Evolutionary conservation across 1,140 invertebrate genomes (phyloP).

Genomic region (Drosophila nigromelanica): DNA sequence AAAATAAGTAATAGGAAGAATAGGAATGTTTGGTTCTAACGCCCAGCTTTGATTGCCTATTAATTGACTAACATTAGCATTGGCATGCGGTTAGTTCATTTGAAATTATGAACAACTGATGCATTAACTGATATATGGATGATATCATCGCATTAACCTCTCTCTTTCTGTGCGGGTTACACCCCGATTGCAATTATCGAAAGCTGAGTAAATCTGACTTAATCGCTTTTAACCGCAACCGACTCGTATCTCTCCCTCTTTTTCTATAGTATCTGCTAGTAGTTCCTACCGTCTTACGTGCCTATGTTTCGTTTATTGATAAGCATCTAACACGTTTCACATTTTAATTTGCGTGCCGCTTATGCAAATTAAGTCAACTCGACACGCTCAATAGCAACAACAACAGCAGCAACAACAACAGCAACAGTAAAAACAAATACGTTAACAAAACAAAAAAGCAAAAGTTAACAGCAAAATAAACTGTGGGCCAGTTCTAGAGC

Average conservation of each 20-base stretch:
- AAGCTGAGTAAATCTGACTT: constrained; percentile 7
- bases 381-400: constrained; percentile 34
- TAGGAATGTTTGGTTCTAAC: background rate
- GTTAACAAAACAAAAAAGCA: constrained; percentile 24
- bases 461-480: constrained; percentile 13
- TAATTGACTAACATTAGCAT: constrained; percentile 50
- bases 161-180: background rate
- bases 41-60: background rate
- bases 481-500: constrained; percentile 19
- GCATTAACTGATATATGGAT: constrained; percentile 16
- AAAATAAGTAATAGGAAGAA: too few species aligned
- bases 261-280: background rate
- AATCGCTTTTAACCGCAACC: background rate
- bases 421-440: constrained; percentile 25
- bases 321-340: constrained; percentile 75
- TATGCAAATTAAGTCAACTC: constrained; percentile 58
- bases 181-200: constrained; percentile 2
- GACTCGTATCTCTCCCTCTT: constrained; percentile 7
- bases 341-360: constrained; percentile 69
- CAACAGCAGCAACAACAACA: constrained; percentile 10
- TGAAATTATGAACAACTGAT: constrained; percentile 25
- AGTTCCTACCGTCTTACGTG: constrained; percentile 32
- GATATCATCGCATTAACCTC: constrained; percentile 30
- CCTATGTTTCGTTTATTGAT: constrained; percentile 56
- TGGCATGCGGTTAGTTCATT: constrained; percentile 53